phyloP scores from a whole-genome alignment of 2,888 invertebrate genomes.

The Oligia fasciuncula region DNA sequence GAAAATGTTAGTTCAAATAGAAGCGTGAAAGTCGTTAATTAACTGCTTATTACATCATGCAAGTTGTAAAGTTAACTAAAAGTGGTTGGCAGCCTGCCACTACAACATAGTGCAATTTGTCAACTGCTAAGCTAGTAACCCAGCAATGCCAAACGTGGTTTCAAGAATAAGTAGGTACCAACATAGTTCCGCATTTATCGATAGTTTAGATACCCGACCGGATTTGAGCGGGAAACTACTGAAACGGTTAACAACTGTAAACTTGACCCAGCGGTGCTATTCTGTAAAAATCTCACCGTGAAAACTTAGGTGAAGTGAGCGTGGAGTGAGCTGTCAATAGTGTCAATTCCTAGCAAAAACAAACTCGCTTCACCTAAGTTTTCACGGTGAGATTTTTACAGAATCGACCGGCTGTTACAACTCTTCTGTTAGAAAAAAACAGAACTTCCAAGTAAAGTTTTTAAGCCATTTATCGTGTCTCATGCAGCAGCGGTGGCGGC shows the following conservation, averaged over 20 bases:
- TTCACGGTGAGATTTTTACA: no score
- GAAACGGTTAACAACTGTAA: conserved; percentile 20
- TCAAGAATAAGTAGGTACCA: conserved; percentile 33
- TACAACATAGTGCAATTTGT: conserved; percentile 38
- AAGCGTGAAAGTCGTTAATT: conserved; percentile 10
- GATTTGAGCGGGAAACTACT: conserved; percentile 12
- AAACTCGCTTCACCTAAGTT: no score
- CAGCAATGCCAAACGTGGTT: conserved; percentile 32
- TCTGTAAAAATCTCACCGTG: no score
- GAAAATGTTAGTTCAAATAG: background rate
- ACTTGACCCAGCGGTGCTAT: background rate
- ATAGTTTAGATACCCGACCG: conserved; percentile 7
- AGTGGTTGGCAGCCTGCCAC: conserved; percentile 36
- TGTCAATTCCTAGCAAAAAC: no score
- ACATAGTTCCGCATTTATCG: conserved; percentile 26
- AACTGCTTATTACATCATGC: background rate
- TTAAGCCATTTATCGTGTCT: background rate
- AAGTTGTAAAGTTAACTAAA: conserved; percentile 32
- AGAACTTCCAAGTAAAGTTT: background rate
- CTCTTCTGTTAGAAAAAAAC: background rate
- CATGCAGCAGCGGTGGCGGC: background rate
- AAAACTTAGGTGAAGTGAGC: no score
- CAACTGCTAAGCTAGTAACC: conserved; percentile 35
- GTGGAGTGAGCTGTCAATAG: no score
- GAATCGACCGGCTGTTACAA: background rate